Evolutionary conservation across 2,888 invertebrate genomes (phyloP).

Genomic region (Cloeon dipterum): DNA sequence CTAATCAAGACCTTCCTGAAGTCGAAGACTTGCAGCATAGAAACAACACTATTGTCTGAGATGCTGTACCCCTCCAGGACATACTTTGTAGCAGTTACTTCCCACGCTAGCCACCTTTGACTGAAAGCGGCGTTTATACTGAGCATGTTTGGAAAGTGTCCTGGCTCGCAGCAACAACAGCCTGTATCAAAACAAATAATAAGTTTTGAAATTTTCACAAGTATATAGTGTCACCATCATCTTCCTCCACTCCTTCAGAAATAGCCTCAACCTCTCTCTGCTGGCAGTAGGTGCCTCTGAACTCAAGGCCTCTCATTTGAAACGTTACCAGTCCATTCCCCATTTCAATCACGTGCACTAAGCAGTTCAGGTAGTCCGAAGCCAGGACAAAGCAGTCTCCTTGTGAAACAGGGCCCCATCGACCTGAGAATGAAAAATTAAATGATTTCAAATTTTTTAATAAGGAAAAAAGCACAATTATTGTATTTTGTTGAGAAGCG

Average conservation of each 20-base stretch:
- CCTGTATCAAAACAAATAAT: conserved; percentile 18
- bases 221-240: conserved; percentile 37
- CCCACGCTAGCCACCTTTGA: conserved; percentile 95
- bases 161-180: conserved; percentile 80
- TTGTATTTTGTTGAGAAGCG: neutral
- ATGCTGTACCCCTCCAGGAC: conserved; percentile 97
- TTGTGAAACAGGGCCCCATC: conserved; percentile 91
- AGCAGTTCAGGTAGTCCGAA: conserved; percentile 91
- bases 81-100: conserved; percentile 87
- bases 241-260: conserved; percentile 89
- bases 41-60: conserved; percentile 88
- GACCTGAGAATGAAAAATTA: conserved; percentile 18
- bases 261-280: conserved; percentile 97
- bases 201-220: conserved; percentile 2
- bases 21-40: conserved; percentile 94
- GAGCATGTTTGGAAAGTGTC: conserved; percentile 66
- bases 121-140: conserved; percentile 95
- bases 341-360: conserved; percentile 92
- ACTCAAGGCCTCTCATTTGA: conserved; percentile 92
- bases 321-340: conserved; percentile 97
- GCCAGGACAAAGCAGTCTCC: conserved; percentile 97
- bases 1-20: conserved; percentile 90
- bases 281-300: conserved; percentile 96
- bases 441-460: conserved; percentile 5
- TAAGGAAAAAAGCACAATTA: neutral